These are phyloP conservation scores for Lipotes vexillifer DNA, from an alignment of 2,113 vertebrate species.

Conservation along the genomic window DNA sequence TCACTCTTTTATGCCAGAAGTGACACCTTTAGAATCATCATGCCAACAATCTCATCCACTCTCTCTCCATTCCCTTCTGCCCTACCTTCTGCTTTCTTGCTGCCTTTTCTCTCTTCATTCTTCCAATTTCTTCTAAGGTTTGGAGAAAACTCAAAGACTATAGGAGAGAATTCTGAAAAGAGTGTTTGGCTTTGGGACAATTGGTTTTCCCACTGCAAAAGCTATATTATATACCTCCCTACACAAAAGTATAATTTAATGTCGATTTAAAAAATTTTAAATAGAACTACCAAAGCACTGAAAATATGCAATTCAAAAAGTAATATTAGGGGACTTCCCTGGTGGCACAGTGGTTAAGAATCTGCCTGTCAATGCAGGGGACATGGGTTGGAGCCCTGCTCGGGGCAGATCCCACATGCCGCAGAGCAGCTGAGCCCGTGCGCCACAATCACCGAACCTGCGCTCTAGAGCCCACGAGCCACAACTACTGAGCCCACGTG, in stretches of 20 bases:
- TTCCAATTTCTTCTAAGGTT: not conserved
- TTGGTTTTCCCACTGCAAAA: not conserved
- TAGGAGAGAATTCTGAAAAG: not conserved
- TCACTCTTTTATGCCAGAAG: not conserved
- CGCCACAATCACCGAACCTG: too few relatives aligned
- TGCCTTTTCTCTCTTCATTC: not conserved
- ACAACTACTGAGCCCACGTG: too few relatives aligned
- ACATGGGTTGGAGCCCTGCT: too few relatives aligned
- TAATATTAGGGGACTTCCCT: not conserved
- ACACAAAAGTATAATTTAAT: not conserved
- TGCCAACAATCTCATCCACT: not conserved
- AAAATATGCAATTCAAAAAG: not conserved
- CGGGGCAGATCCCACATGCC: too few relatives aligned
- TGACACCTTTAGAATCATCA: not conserved
- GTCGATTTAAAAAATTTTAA: slow-evolving; percentile 16
- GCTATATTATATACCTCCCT: not conserved
- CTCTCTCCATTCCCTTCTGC: not conserved
- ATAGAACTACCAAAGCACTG: not conserved
- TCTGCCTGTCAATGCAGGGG: too few relatives aligned
- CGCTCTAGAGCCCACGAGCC: too few relatives aligned
- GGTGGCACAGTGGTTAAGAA: too few relatives aligned
- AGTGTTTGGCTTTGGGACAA: not conserved
- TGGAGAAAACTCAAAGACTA: not conserved
- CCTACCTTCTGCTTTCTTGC: not conserved
- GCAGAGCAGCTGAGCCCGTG: too few relatives aligned